Conservation (phyloP, 1,140 invertebrate species). For the Heliconius nattereri region DNA sequence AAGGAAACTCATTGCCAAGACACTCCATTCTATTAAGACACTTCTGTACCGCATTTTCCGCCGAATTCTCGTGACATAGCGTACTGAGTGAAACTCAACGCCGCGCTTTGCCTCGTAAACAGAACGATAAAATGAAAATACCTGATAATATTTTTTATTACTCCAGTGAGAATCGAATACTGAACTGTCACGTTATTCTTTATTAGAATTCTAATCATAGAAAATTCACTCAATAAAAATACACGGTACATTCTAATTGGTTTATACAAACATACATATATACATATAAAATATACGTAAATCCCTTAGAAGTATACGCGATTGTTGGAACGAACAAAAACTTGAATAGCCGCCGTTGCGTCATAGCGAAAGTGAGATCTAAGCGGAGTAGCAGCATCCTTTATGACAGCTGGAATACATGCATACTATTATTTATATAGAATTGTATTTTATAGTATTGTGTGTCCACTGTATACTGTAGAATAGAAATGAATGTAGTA, state of each 20-base stretch:
- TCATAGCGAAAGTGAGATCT: constrained; percentile 11
- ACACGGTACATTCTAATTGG: neutral
- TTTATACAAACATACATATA: neutral
- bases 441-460: constrained; percentile 4
- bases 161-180: no score
- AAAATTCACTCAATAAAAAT: neutral
- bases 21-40: no score
- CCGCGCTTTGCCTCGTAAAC: no score
- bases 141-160: no score
- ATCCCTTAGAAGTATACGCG: neutral
- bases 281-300: neutral
- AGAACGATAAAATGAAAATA: no score
- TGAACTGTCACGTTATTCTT: neutral
- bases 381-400: neutral
- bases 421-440: neutral
- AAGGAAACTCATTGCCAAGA: no score
- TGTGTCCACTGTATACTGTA: neutral
- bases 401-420: constrained; percentile 7
- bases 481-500: neutral
- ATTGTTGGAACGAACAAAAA: constrained; percentile 4
- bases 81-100: no score
- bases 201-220: neutral
- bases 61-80: no score
- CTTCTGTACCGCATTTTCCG: no score
- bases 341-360: neutral